These are phyloP conservation scores for Macaria notata DNA, from an alignment of 2,888 invertebrate genomes.

Conservation along the genomic window DNA sequence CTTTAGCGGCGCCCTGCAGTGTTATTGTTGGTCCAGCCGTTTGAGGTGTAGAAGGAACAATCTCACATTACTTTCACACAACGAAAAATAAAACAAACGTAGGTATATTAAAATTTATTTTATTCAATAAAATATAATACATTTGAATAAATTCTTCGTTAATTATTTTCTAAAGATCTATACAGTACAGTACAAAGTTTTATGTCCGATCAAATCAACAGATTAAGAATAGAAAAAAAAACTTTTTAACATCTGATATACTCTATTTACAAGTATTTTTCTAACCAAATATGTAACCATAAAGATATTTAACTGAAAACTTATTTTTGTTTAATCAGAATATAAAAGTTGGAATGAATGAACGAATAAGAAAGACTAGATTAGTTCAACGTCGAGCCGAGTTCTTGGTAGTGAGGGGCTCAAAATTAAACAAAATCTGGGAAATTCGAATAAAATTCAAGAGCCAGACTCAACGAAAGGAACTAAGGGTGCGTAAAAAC, in stretches of 20 bases:
- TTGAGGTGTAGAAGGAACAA: no score
- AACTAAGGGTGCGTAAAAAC: constrained; percentile 68
- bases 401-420: constrained; percentile 34
- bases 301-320: no score
- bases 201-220: constrained; percentile 12
- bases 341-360: constrained; percentile 5
- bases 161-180: constrained; percentile 15
- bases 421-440: background rate
- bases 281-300: background rate
- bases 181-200: constrained; percentile 17
- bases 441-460: constrained; percentile 21
- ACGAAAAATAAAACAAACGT: background rate
- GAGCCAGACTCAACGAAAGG: constrained; percentile 63
- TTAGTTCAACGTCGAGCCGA: constrained; percentile 72
- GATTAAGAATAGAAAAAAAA: constrained; percentile 2
- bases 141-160: constrained; percentile 34
- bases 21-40: no score
- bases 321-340: background rate
- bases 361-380: constrained; percentile 66
- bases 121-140: constrained; percentile 30
- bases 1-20: no score
- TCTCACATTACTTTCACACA: no score
- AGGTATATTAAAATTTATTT: constrained; percentile 7
- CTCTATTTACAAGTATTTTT: constrained; percentile 16
- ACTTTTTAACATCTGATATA: constrained; percentile 1